phyloP scores from a whole-genome alignment of 2,113 vertebrate species.

The Drymodes brunneopygia region DNA sequence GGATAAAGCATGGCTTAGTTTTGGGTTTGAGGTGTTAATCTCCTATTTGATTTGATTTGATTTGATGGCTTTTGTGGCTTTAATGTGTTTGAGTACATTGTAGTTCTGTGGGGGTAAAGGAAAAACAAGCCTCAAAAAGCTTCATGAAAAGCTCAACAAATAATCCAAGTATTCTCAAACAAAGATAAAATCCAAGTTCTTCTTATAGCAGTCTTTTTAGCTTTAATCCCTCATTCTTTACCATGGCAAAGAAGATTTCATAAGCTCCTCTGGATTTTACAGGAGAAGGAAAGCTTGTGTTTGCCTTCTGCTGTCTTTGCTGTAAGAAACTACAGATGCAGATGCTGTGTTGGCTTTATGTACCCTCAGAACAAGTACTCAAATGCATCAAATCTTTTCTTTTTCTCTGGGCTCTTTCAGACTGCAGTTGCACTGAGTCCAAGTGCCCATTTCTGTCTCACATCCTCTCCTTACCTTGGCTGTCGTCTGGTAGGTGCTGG shows the following conservation, averaged over 20 bases:
- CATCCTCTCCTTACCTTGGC: neutral
- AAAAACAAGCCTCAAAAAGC: neutral
- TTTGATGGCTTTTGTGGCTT: neutral
- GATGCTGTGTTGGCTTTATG: fast-evolving
- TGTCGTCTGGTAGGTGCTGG: neutral
- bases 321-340: neutral
- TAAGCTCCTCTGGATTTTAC: neutral
- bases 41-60: neutral
- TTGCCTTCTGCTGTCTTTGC: neutral
- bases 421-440: neutral
- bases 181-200: constrained; percentile 7
- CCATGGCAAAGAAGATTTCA: neutral
- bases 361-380: neutral
- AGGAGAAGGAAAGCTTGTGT: neutral
- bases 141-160: neutral
- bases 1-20: neutral
- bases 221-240: neutral
- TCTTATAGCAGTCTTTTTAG: neutral
- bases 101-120: neutral
- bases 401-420: neutral
- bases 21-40: neutral
- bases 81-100: neutral
- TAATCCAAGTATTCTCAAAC: neutral
- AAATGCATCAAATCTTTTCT: neutral
- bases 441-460: neutral